These are phyloP conservation scores for Leptosomus discolor DNA, from an alignment of 2,113 vertebrate genomes.

Conservation along the genomic window DNA sequence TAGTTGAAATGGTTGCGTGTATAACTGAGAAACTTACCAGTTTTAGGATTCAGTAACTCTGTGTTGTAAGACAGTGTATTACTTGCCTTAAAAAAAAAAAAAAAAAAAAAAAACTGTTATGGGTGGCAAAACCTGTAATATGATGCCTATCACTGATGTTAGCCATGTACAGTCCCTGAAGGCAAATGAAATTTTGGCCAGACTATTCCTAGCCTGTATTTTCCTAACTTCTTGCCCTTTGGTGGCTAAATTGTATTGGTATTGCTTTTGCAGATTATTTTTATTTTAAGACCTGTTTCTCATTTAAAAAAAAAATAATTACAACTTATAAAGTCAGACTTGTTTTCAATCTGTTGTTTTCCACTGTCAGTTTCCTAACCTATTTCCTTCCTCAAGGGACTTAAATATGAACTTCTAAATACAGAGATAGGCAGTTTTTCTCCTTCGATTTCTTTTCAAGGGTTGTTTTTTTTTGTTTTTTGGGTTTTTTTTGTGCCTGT, in stretches of 20 bases:
- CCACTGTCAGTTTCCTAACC: neutral
- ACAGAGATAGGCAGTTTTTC: neutral
- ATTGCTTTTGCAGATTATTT: neutral
- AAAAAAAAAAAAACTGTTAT: too few species aligned
- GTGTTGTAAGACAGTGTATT: neutral
- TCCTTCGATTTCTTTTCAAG: neutral
- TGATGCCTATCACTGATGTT: neutral
- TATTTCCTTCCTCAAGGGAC: neutral
- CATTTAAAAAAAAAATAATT: neutral
- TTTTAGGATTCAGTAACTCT: neutral
- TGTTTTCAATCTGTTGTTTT: neutral
- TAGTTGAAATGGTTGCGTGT: neutral
- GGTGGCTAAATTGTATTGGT: neutral
- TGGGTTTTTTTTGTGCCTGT: neutral
- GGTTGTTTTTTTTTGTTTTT: neutral
- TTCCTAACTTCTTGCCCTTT: neutral
- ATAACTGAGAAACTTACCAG: neutral
- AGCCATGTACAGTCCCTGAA: neutral
- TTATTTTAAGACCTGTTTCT: neutral
- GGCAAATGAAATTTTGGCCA: neutral
- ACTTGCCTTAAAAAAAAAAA: neutral
- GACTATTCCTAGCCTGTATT: neutral
- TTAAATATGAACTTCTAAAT: conserved; percentile 9
- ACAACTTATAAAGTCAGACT: neutral
- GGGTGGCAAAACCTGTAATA: neutral